Evolutionary conservation across 2,113 vertebrate genomes (phyloP).

Genomic region (Sminthopsis crassicaudata): DNA sequence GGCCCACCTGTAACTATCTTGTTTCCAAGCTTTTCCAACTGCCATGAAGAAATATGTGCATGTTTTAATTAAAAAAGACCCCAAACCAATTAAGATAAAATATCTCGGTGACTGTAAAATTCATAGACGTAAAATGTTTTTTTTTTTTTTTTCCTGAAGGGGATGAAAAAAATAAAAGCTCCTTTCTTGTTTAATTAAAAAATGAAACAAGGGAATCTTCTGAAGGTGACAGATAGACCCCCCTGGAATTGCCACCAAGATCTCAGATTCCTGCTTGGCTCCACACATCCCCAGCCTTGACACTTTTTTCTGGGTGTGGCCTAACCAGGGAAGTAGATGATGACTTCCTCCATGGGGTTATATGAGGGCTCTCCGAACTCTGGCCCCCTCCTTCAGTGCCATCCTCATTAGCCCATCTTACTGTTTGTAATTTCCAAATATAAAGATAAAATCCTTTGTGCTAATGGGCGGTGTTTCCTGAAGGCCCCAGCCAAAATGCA

Average conservation of each 20-base stretch:
- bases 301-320: background rate
- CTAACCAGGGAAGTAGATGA: background rate
- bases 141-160: slow-evolving; percentile 59
- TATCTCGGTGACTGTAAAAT: slow-evolving; percentile 61
- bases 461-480: background rate
- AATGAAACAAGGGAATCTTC: slow-evolving; percentile 56
- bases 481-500: background rate
- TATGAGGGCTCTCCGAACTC: background rate
- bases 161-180: slow-evolving; percentile 56
- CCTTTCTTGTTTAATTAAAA: slow-evolving; percentile 73
- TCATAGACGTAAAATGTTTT: slow-evolving; percentile 55
- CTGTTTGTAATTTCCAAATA: slow-evolving; percentile 15
- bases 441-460: background rate
- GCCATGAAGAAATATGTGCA: slow-evolving; percentile 27
- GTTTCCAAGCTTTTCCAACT: slow-evolving; percentile 62
- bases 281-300: background rate
- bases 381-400: background rate
- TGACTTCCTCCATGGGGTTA: background rate
- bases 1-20: slow-evolving; percentile 47
- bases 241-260: slow-evolving; percentile 46
- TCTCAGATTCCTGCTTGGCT: slow-evolving; percentile 18
- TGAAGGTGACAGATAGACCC: slow-evolving; percentile 44
- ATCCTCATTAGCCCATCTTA: slow-evolving; percentile 17
- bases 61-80: slow-evolving; percentile 72
- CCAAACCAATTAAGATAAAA: slow-evolving; percentile 70